A percentile compares a stretch with the other conserved stretches of the same genome.
Evolutionary conservation across 2,113 vertebrate genomes (phyloP).

Genomic region (Salvelinus namaycush): DNA sequence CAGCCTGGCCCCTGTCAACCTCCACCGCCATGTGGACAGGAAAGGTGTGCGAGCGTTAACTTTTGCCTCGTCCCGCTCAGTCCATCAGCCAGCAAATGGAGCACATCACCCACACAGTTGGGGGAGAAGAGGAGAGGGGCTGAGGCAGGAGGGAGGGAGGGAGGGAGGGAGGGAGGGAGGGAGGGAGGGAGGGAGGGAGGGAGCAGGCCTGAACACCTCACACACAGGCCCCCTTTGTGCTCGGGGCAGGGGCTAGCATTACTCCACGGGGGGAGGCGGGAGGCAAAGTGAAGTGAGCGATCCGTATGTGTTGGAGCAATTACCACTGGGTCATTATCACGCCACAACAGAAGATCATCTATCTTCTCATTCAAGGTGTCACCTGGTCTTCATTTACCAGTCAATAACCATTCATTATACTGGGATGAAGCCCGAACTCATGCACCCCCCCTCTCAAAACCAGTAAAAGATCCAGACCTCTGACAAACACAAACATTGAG

Average conservation of each 20-base stretch:
- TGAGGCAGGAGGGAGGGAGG: slow-evolving; percentile 10
- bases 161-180: slow-evolving; percentile 39
- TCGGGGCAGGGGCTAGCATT: slow-evolving; percentile 80
- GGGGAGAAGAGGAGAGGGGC: slow-evolving; percentile 59
- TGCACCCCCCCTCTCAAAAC: slow-evolving; percentile 72
- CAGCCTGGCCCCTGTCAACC: slow-evolving; percentile 42
- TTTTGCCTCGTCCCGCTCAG: slow-evolving; percentile 86
- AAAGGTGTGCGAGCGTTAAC: slow-evolving; percentile 89
- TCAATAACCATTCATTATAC: slow-evolving; percentile 83
- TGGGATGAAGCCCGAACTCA: slow-evolving; percentile 76
- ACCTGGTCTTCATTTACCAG: slow-evolving; percentile 86
- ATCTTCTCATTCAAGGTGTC: slow-evolving; percentile 83
- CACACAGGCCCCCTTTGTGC: slow-evolving; percentile 91
- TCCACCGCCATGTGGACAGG: slow-evolving; percentile 85
- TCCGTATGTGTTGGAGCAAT: slow-evolving; percentile 78
- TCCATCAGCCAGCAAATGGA: slow-evolving; percentile 95
- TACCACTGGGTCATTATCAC: slow-evolving; percentile 85
- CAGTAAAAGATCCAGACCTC: slow-evolving; percentile 70
- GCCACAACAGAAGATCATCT: slow-evolving; percentile 81
- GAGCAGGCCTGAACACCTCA: slow-evolving; percentile 64
- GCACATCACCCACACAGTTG: slow-evolving; percentile 86
- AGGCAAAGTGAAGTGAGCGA: slow-evolving; percentile 49
- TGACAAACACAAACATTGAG: not conserved
- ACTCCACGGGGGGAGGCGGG: slow-evolving; percentile 37
- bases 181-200: slow-evolving; percentile 27